Conservation (phyloP, 2,113 vertebrate species). For the Actinemys pallida region DNA sequence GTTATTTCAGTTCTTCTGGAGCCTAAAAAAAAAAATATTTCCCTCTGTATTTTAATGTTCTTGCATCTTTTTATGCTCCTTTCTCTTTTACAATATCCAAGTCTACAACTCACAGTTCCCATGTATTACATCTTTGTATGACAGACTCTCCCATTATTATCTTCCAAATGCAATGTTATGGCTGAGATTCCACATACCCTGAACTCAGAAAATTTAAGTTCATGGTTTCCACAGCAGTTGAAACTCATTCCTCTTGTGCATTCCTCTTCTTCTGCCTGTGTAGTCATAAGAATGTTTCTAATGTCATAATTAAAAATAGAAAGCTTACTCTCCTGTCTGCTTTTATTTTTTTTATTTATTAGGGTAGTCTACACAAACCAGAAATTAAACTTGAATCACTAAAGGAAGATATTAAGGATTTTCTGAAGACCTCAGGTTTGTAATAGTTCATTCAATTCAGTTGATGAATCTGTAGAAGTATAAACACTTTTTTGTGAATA, state of each 20-base stretch:
- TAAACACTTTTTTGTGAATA: not conserved
- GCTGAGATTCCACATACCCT: not conserved
- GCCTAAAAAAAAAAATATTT: not conserved
- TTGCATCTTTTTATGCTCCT: not conserved
- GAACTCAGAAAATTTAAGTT: not conserved
- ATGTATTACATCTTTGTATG: not conserved
- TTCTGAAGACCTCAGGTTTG: conserved; percentile 92
- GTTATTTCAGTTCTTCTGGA: not conserved
- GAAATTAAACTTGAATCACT: conserved; percentile 93
- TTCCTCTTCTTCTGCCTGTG: not conserved
- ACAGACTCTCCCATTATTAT: not conserved
- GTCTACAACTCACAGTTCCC: not conserved
- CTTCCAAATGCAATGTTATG: not conserved
- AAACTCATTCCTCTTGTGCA: not conserved
- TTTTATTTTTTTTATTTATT: conserved; percentile 23
- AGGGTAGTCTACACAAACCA: conserved; percentile 93
- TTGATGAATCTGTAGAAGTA: not conserved
- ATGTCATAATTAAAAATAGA: not conserved
- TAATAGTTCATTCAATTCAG: not conserved
- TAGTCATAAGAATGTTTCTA: not conserved
- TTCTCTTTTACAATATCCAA: not conserved
- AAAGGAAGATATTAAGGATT: conserved; percentile 93
- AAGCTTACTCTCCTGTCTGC: conserved; percentile 9
- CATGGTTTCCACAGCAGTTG: not conserved
- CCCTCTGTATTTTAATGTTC: not conserved